These are phyloP conservation scores for cattle (Bos taurus) DNA, from an alignment of 2,113 vertebrate species.

Conservation along the genomic window DNA sequence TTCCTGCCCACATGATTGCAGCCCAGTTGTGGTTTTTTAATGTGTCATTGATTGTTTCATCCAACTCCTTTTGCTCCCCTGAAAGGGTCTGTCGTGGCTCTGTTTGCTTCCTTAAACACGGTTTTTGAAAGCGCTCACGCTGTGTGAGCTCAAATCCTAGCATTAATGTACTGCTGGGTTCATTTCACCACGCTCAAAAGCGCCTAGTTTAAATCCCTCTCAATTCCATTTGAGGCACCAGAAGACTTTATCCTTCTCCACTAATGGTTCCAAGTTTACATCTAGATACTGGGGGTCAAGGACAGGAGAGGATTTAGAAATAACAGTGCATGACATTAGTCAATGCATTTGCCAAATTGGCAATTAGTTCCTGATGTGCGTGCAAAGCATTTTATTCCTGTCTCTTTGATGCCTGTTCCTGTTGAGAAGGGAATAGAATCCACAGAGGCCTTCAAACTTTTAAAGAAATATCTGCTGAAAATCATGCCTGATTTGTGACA, in stretches of 20 bases:
- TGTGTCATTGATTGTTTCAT: slow-evolving; percentile 78
- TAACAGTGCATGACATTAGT: slow-evolving; percentile 79
- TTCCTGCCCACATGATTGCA: slow-evolving; percentile 51
- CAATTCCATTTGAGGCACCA: slow-evolving; percentile 80
- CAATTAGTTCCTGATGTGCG: slow-evolving; percentile 59
- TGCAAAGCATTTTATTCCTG: slow-evolving; percentile 66
- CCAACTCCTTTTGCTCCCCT: slow-evolving; percentile 76
- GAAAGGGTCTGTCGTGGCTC: slow-evolving; percentile 79
- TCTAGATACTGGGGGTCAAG: slow-evolving; percentile 83
- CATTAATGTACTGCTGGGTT: slow-evolving; percentile 86
- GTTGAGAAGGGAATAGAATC: slow-evolving; percentile 32
- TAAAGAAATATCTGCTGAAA: slow-evolving; percentile 62
- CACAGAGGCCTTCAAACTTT: slow-evolving; percentile 39
- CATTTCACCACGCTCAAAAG: slow-evolving; percentile 83
- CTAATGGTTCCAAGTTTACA: slow-evolving; percentile 85
- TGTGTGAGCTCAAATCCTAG: slow-evolving; percentile 84
- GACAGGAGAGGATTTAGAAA: slow-evolving; percentile 85
- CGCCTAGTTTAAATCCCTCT: slow-evolving; percentile 84
- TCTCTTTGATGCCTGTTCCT: slow-evolving; percentile 66
- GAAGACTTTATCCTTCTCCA: slow-evolving; percentile 81
- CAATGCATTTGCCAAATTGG: slow-evolving; percentile 76
- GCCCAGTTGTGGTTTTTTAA: slow-evolving; percentile 65
- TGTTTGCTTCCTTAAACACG: slow-evolving; percentile 81
- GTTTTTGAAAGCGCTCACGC: slow-evolving; percentile 83
- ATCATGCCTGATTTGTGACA: slow-evolving; percentile 56